A percentile compares a stretch with the other conserved stretches of the same genome.
These are phyloP conservation scores for Liopterus haemorrhoidalis DNA, from an alignment of 2,888 invertebrate genomes.

Conservation along the genomic window DNA sequence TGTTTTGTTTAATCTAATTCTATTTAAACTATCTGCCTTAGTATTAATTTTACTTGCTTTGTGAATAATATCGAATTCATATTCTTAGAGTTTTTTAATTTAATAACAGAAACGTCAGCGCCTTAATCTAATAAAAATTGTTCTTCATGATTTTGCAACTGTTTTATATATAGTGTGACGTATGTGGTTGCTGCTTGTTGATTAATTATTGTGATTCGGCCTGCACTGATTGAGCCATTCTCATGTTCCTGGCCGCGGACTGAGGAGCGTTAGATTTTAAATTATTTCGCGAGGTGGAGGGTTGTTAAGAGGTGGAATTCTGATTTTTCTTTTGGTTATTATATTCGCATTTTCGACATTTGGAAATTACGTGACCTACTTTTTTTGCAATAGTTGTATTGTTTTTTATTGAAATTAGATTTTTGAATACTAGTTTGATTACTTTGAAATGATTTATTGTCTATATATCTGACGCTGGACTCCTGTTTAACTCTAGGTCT, in stretches of 20 bases:
- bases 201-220: conserved; percentile 17
- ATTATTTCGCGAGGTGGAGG: not conserved
- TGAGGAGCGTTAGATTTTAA: conserved; percentile 13
- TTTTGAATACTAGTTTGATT: no score
- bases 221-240: conserved; percentile 14
- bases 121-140: conserved; percentile 21
- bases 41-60: conserved; percentile 31
- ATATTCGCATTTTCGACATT: conserved; percentile 30
- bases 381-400: conserved; percentile 26
- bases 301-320: conserved; percentile 1
- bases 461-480: no score
- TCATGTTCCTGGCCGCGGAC: conserved; percentile 1
- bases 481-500: no score
- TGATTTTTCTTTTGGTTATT: conserved; percentile 21
- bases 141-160: conserved; percentile 7
- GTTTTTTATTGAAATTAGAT: no score
- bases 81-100: conserved; percentile 34
- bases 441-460: no score
- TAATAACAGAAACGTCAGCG: conserved; percentile 19
- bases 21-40: conserved; percentile 30
- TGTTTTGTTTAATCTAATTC: no score
- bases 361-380: conserved; percentile 22
- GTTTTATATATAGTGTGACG: conserved; percentile 2
- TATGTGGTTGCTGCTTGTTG: conserved; percentile 6
- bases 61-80: conserved; percentile 32